Base-by-base conservation (phyloP, 2,113 vertebrate species). In the Sisor rabdophorus region DNA sequence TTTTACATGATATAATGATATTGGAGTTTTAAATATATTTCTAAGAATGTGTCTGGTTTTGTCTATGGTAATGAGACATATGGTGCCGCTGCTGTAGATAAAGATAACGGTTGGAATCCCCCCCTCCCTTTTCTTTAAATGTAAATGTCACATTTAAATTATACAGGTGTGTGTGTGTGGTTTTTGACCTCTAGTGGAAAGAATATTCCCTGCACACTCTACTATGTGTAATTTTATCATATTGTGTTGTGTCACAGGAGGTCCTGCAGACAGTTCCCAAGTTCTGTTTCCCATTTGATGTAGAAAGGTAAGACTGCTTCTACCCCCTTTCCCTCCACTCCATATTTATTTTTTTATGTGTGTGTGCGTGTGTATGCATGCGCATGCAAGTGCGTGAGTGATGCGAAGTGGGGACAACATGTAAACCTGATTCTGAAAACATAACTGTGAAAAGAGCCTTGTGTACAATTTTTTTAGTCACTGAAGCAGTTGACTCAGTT, bases 281-380 rank as follows among this genome's bases (percentile, higher is more conserved):
- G 93, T 99, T 99, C 93, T 99, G 97, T 91, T 99, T 98, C 91
- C 96, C 97, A 73, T 98, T 99, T 90, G 96, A 98, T 60, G 40
- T 96, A 84, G 94, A 95, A 93, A 96, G 96, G 97, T 99, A 94
- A 60, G 83, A 76, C 82, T 83, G 64, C 70, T 36, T 13, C 48
- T n/a, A 24, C 48, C 70, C 36, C 8, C 24, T 65, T 55, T 40
- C 20, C 50, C 44, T 72, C 54, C 24, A 3, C 20, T 11, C 53
- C 9, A 6, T 55, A 1, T 1, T 55, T 22, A 20, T n/a, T 55
- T 55, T 9, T 55, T 5, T 15, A 60, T 30, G 72, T 71, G 13
- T 11, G 54, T 56, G 3, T 78, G 78, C 36, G 8, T 77, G 79
- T 83, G 69, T 72, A 50, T 48, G 52, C 74, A 54, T 55, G 26